Base-by-base conservation (phyloP, 2,113 vertebrate genomes). In the Halichoerus grypus region DNA sequence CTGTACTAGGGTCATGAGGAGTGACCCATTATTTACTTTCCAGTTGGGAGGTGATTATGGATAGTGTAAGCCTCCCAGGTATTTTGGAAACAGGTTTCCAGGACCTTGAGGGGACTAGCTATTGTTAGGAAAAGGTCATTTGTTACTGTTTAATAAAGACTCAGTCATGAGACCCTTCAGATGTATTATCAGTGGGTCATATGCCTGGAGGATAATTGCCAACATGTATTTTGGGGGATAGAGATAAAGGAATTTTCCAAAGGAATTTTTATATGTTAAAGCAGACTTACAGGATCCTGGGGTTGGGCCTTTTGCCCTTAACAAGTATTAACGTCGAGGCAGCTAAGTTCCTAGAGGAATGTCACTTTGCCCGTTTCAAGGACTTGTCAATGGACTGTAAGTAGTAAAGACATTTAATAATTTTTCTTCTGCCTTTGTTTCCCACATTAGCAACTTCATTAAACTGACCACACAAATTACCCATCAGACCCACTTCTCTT, bases 381-480 rank as follows among this genome's bases (percentile, higher is more conserved):
- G 18, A 36, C n/a, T 69, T 69, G n/a, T 69, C 65, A 69, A n/a
- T 69, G 33, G 33, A 33, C 8, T 69, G 33, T 69, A 69, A 69
- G 67, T 69, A 36, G 16, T 69, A 36, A 69, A 4, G 33, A 69
- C 7, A 69, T 69, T 69, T 36, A 36, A 69, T 69, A 21, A 21
- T 69, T 36, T 36, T 36, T 36, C 67, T 69, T 69, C 67, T n/a
- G 65, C 33, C 65, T 21, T 69, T 69, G 67, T 69, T n/a, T 36
- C 67, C 67, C 67, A 36, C 33, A 69, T n/a, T 33, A 69, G 33
- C 33, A 88, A 65, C 22, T 88, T 95, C 31, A 95, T 76, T 96
- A 92, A 89, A 89, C 2, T 61, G 46, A 72, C 7, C 28, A 88
- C 26, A 85, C n/a, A 74, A 91, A 92, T 53, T 77, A 59, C 7